A percentile compares a stretch with the other conserved stretches of the same genome.
Evolutionary conservation across 2,113 vertebrate genomes (phyloP).

Genomic region (Neotoma lepida): DNA sequence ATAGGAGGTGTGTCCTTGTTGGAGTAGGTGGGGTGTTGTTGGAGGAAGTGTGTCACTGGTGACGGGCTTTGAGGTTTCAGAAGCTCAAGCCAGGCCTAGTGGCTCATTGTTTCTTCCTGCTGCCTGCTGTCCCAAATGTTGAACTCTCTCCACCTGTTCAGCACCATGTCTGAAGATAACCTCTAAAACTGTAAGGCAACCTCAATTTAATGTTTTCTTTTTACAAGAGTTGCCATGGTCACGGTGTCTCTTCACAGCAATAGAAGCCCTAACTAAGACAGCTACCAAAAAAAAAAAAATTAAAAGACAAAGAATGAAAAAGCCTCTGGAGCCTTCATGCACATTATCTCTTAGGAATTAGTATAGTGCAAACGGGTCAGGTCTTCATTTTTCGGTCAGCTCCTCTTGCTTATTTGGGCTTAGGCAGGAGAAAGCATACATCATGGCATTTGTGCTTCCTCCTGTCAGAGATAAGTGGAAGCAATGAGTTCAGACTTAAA

Average conservation of each 20-base stretch:
- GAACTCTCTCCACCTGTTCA: neutral
- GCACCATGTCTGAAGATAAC: too few species aligned
- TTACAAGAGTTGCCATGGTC: neutral
- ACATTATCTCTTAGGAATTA: slow-evolving; percentile 8
- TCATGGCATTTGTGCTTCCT: neutral
- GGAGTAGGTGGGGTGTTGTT: neutral
- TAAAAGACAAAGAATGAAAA: neutral
- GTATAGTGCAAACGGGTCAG: neutral
- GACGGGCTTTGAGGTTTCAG: neutral
- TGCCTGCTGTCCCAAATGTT: neutral
- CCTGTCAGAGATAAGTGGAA: slow-evolving; percentile 11
- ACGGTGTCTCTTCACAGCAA: neutral
- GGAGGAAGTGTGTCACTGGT: neutral
- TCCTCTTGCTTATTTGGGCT: slow-evolving; percentile 7
- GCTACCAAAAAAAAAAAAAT: neutral
- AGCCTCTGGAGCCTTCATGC: neutral
- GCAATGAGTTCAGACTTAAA: slow-evolving; percentile 23
- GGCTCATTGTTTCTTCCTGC: neutral
- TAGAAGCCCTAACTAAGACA: neutral
- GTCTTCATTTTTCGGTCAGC: neutral
- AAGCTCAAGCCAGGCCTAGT: neutral
- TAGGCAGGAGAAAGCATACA: neutral
- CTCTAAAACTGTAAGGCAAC: neutral
- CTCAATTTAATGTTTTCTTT: neutral
- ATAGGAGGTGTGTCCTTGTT: neutral